phyloP scores from a whole-genome alignment of 1,140 invertebrate species.

The Pseudachorutes palmiensis region DNA sequence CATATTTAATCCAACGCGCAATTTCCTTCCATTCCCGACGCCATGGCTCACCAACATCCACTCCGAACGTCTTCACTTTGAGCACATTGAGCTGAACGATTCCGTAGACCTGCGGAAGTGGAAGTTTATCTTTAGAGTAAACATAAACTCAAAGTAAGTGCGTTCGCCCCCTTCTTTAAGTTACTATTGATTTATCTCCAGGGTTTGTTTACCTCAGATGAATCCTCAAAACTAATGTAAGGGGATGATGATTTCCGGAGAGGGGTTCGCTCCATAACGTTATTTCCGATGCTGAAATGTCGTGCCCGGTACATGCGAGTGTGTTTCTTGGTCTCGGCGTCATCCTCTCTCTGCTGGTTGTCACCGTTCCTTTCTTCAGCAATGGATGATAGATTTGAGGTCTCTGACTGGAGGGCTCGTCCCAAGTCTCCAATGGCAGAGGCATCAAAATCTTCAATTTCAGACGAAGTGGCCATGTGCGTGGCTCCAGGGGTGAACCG shows the following conservation, averaged over 20 bases:
- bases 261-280: not conserved
- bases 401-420: not conserved
- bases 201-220: not conserved
- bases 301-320: not conserved
- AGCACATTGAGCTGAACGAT: slow-evolving; percentile 12
- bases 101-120: slow-evolving; percentile 1
- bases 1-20: slow-evolving; percentile 91
- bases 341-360: not conserved
- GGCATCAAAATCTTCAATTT: not conserved
- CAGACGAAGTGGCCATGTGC: not conserved
- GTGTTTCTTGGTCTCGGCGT: not conserved
- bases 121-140: not conserved
- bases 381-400: slow-evolving; percentile 4
- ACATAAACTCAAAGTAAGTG: not conserved
- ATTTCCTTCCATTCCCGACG: slow-evolving; percentile 91
- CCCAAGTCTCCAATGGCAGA: not conserved
- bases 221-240: not conserved
- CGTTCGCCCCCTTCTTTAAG: not conserved
- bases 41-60: slow-evolving; percentile 41
- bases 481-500: not conserved
- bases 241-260: not conserved
- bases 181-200: not conserved
- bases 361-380: not conserved
- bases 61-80: slow-evolving; percentile 44
- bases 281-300: not conserved